Conservation (phyloP, 1,140 invertebrate genomes). For the Ridgeia piscesae region DNA sequence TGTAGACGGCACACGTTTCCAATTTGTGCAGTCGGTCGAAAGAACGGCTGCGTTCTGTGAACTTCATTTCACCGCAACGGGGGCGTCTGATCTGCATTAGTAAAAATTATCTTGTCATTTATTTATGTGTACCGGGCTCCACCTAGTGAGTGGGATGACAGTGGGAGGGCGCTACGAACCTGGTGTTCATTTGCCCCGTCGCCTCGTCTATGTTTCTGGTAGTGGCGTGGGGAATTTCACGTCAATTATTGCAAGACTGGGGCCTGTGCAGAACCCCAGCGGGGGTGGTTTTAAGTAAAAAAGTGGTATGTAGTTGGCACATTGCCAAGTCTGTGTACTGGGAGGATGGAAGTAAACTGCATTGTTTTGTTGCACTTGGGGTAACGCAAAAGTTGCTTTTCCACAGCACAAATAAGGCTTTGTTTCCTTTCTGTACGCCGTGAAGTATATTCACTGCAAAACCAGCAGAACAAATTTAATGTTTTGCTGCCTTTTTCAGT, state of each 20-base stretch:
- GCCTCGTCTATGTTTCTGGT: not conserved
- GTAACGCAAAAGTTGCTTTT: not conserved
- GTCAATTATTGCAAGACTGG: not conserved
- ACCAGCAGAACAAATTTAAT: not conserved
- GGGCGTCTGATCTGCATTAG: not conserved
- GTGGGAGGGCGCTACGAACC: not conserved
- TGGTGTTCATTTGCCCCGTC: not conserved
- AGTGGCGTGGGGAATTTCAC: not conserved
- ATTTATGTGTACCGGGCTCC: not conserved
- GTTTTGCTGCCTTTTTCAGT: too few species aligned
- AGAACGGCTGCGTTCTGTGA: not conserved
- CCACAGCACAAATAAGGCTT: not conserved
- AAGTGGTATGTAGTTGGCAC: not conserved
- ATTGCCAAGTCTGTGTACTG: not conserved
- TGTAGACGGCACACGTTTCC: not conserved
- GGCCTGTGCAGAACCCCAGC: not conserved
- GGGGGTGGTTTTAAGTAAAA: not conserved
- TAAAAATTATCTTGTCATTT: slow-evolving; percentile 1
- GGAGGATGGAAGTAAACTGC: not conserved
- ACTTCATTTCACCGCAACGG: not conserved
- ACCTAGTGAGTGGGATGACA: not conserved
- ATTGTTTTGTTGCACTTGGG: not conserved
- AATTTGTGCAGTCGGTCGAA: not conserved
- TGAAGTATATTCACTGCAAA: not conserved
- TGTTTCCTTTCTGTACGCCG: not conserved